These are phyloP conservation scores for Chromoteleia sp. DNA, from an alignment of 2,888 invertebrate species.

Conservation along the genomic window DNA sequence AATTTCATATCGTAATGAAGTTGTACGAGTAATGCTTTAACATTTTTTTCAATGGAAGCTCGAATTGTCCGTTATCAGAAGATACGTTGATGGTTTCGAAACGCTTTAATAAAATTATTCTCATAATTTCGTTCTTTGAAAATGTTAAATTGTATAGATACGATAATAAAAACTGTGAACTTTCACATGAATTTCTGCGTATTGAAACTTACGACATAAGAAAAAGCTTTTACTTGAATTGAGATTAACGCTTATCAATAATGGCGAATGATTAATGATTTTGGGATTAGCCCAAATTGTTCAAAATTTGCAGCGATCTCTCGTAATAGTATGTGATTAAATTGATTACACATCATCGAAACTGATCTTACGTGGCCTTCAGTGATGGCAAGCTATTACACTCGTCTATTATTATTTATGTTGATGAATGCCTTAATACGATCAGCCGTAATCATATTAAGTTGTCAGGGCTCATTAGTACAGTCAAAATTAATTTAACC, in stretches of 20 bases:
- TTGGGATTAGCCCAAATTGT: not conserved
- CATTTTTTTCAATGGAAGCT: not conserved
- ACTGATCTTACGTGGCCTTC: slow-evolving; percentile 16
- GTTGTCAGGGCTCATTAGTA: slow-evolving; percentile 39
- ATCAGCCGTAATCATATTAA: slow-evolving; percentile 39
- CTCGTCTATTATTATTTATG: slow-evolving; percentile 42
- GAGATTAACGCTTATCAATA: not conserved
- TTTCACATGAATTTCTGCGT: too few relatives aligned
- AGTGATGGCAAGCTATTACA: slow-evolving; percentile 24
- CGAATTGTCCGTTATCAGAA: not conserved
- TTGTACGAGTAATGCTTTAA: not conserved
- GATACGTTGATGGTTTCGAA: not conserved
- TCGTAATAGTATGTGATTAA: slow-evolving; percentile 30
- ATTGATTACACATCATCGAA: slow-evolving; percentile 21
- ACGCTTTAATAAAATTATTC: not conserved
- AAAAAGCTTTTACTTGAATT: too few relatives aligned
- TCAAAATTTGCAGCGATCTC: not conserved
- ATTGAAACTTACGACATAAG: too few relatives aligned
- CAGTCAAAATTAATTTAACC: slow-evolving; percentile 33
- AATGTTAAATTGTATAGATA: too few relatives aligned
- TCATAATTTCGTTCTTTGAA: not conserved
- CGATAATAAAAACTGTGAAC: not conserved
- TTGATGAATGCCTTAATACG: slow-evolving; percentile 44
- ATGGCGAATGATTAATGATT: not conserved
- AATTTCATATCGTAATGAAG: slow-evolving; percentile 32